Evolutionary conservation across 2,113 vertebrate genomes (phyloP), one percentile per base, ranked within the genome.

Genomic region (Nothoprocta pentlandii): DNA sequence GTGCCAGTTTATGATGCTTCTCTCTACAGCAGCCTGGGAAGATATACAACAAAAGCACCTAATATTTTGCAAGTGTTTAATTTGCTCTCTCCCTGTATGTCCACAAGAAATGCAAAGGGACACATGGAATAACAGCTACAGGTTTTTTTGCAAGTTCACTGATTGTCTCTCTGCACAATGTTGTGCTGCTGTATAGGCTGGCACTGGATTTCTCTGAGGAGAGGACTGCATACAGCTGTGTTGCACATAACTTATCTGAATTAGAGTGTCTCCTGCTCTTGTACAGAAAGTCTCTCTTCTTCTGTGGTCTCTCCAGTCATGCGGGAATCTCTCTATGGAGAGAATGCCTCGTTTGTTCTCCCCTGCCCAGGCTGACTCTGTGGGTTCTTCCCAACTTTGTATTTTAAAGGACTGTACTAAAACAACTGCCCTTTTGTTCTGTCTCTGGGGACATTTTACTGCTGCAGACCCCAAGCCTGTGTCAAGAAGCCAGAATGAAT

Each of bases 401-500:
- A 36, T 88, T 91, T 91, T 95, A 80, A 94, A 94, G n/a, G 9
- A 30, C 4, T 85, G 58, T 83, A 46, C 23, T 92, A 85, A 88
- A 87, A 90, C 80, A 95, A 95, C 67, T 61, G 62, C 47, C 32
- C 42, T 92, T 94, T 87, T 87, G 34, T 82, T 94, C 75, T 73
- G 2, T 44, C 59, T 93, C 71, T 19, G 53, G 85, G 79, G 71
- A 94, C 1, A 3, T 58, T 87, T 80, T 73, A 89, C 56, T 91
- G 53, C 79, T 79, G 90, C 67, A 95, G 92, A 91, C 67, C 79
- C 67, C 67, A 87, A 96, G 78, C n/a, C 67, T 62, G 41, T 80
- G 87, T 92, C 92, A 87, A 92, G 82, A 90, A 93, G 83, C 64
- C 51, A 86, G 75, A 89, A 93, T 53, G 74, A 93, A 94, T 62